phyloP scores from a whole-genome alignment of 2,113 vertebrate species.

The Trematomus loennbergii region DNA sequence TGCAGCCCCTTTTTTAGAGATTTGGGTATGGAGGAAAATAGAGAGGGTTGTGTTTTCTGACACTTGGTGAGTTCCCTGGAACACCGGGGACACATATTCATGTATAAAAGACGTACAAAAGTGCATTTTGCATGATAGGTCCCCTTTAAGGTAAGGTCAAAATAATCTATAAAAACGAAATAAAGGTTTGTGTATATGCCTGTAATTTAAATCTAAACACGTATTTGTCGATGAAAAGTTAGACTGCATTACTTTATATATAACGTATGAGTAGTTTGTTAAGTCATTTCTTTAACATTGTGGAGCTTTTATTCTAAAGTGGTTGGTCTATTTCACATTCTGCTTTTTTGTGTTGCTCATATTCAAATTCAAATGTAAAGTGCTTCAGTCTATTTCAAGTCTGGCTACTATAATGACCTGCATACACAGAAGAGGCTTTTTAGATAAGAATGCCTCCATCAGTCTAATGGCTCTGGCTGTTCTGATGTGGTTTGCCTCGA shows the following conservation, averaged over 20 bases:
- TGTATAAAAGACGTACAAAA: too few species aligned
- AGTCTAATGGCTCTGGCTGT: conserved; percentile 27
- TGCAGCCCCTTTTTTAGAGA: too few species aligned
- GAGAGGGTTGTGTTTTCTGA: too few species aligned
- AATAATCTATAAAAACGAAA: not conserved
- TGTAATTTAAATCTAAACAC: not conserved
- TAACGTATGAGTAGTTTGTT: too few species aligned
- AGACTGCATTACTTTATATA: not conserved
- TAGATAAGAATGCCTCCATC: conserved; percentile 22
- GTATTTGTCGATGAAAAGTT: not conserved
- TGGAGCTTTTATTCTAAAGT: too few species aligned
- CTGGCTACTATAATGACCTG: conserved; percentile 5
- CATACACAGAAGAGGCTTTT: not conserved
- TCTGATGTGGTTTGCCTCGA: conserved; percentile 22
- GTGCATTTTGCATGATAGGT: too few species aligned
- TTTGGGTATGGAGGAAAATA: too few species aligned
- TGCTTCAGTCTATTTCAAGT: conserved; percentile 7
- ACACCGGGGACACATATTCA: too few species aligned
- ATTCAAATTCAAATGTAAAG: not conserved
- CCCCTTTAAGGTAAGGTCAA: not conserved
- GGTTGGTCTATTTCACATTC: not conserved
- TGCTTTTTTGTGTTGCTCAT: not conserved
- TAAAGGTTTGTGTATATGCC: not conserved
- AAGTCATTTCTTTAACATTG: too few species aligned
- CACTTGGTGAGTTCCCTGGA: too few species aligned